Base-by-base conservation (phyloP, 2,797 vertebrate species). In the Gymnodraco acuticeps region DNA sequence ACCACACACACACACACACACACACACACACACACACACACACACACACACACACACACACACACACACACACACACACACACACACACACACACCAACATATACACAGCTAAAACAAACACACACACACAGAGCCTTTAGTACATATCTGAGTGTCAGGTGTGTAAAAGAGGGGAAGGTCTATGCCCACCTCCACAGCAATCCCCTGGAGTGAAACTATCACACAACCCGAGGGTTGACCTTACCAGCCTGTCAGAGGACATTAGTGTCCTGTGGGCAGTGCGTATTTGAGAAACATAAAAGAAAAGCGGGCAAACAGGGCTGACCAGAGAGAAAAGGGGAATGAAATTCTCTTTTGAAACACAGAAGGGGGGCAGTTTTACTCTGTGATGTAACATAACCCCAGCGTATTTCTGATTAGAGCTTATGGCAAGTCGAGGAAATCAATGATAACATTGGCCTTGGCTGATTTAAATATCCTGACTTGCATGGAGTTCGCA, bases 211-310 rank as follows among this genome's bases (percentile, higher is more conserved):
- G 89, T 50, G 89, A 86, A 80, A 80, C 81, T 64, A 79, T 84
- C 77, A 78, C 84, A 78, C 75, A 75, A 78, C 77, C 83, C 17
- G 0, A 80, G 76, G 78, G 75, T 62, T 90, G 90, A 92, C 91
- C 90, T 93, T 93, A 87, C 56, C 87, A 77, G 62, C 70, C 74
- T 90, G 89, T 93, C 93, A 88, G 5, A 83, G 51, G 75, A 67
- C 68, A 89, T 94, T 78, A 92, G 46, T 84, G 81, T 89, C 72
- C 63, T 31, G 56, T 85, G 73, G 65, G 59, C 67, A 73, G 53
- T 23, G 38, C 80, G 68, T 33, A 14, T 71, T 74, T 59, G 60
- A 62, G 27, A 42, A 46, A 42, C 27, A 55, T 45, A 60, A 58
- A 47, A 65, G 9, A n/a, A 56, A 69, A 67, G 42, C 0, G n/a